Evolutionary conservation across 2,888 invertebrate genomes (phyloP), one percentile per base, ranked within the genome.

Genomic region (Cyrtodaria siliqua): DNA sequence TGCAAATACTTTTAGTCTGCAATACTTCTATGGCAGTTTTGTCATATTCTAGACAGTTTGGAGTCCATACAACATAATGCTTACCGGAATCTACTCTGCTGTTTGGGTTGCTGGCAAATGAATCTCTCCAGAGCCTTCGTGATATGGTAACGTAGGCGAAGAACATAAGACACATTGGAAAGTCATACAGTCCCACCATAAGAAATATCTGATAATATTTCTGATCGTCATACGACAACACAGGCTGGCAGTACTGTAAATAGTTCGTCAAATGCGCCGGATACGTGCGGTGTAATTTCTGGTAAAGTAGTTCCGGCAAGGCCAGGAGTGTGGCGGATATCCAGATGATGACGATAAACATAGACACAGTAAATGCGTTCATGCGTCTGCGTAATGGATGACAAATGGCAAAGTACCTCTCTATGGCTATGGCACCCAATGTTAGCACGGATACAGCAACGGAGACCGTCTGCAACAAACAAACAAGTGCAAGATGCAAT

Each of bases 341-440:
- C 98, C 98, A 98, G 84, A 97, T 97, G 82, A 96, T 93, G 53
- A 96, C 94, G 82, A 97, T 97, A 63, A 96, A 96, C 1, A 95
- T 95, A 93, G 96, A 96, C 40, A 97, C 97, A 42, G 97, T 94
- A 23, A 95, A 94, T 0, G 96, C 96, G 14, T 97, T 97, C 16
- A 97, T 96, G 92, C 96, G 96, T 94, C 97, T 97, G 92, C 96
- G 96, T 85, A 97, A 95, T 3, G 97, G 97, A 92, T 96, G 96
- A 93, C 97, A 97, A 92, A 98, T 97, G 85, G 98, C 98, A 94
- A 97, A 97, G 97, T 97, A 98, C 86, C 98, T 95, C 93, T 98
- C 98, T 88, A 97, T 95, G 0, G 97, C 97, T 93, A 98, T 98
- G 94, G 96, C 97, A 20, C 97, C 97, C 88, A 98, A 94, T 6